Evolutionary conservation across 2,797 vertebrate genomes (phyloP), one percentile per base, ranked within the genome.

Genomic region (Varecia variegata): DNA sequence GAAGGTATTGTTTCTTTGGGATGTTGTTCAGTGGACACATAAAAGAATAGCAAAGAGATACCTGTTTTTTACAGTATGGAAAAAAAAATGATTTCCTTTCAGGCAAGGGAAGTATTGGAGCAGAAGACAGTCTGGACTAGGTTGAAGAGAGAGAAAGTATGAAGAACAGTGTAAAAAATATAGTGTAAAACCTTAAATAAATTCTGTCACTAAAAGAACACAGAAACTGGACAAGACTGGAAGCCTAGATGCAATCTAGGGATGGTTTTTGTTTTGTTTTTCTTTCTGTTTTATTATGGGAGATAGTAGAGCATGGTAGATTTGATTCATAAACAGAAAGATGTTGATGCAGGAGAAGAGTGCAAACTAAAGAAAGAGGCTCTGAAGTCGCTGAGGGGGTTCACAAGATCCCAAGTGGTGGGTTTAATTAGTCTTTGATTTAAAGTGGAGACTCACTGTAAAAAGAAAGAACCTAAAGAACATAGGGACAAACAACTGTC

Each of bases 71-170:
- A 40, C 4, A 50, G 50, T 11, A 43, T 54, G 23, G 21, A 88
- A 13, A 47, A 58, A 58, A 30, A 54, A 58, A 11, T 10, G 9
- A 58, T 9, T 38, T 43, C 3, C 6, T 50, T 80, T 83, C 6
- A 79, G 50, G 3, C 2, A 25, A 68, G 45, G 7, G 5, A 0
- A 47, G 2, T 67, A 3, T 15, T 47, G 17, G 12, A 71, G 2
- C 35, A 56, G 9, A 88, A 68, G 32, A 68, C 1, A 52, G 43
- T 5, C 23, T 52, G 23, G 4, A 50, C 1, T 45, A 8, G 21
- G 20, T 21, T 43, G 4, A 62, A 79, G 17, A 43, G 8, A n/a
- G 17, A 79, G 14, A 77, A 56, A 83, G 15, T 13, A 4, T 2
- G 71, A 83, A 71, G 38, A 21, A 54, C 3, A 25, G 7, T 20